Evolutionary conservation across 2,113 vertebrate species (phyloP).

Genomic region (Pithys albifrons): DNA sequence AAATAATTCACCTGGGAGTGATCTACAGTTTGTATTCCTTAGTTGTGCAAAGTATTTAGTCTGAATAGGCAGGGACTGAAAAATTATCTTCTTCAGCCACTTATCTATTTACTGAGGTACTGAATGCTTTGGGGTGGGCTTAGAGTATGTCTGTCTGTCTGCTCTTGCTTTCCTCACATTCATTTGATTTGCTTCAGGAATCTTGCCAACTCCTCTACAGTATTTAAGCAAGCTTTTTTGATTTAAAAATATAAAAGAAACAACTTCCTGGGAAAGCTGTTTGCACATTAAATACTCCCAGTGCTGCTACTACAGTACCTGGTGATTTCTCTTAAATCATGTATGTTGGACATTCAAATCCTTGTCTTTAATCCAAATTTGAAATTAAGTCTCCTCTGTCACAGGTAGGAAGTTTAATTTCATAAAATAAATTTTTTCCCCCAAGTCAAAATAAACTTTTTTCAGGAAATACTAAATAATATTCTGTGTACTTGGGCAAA

Average conservation of each 20-base stretch:
- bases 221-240: neutral
- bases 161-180: neutral
- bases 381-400: neutral
- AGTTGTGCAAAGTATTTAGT: neutral
- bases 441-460: neutral
- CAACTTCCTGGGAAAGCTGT: neutral
- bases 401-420: neutral
- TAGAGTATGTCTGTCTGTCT: neutral
- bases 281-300: neutral
- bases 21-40: neutral
- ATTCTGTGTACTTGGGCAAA: neutral
- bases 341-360: neutral
- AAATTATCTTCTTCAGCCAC: neutral
- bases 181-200: neutral
- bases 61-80: neutral
- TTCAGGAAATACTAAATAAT: neutral
- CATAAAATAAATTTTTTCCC: neutral
- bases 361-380: neutral
- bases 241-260: neutral
- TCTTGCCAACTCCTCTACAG: neutral
- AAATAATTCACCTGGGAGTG: neutral
- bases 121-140: neutral
- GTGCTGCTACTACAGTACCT: neutral
- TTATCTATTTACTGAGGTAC: neutral
- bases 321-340: neutral